Conservation (phyloP, 2,797 vertebrate species). For the Morelia viridis region DNA sequence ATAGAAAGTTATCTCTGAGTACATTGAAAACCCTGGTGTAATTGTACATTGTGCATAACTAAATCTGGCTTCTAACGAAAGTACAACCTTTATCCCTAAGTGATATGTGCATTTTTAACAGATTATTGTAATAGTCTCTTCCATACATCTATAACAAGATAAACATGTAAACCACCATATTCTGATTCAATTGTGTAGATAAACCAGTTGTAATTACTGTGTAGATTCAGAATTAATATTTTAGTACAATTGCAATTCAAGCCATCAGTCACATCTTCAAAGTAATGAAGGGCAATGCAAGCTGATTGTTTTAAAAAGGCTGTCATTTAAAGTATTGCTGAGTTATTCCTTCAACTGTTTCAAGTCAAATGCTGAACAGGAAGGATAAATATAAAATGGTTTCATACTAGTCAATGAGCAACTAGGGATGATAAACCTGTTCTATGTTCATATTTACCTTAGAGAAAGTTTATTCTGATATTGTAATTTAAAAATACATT, state of each 20-base stretch:
- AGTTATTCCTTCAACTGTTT: not conserved
- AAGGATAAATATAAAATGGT: not conserved
- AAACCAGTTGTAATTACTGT: slow-evolving; percentile 41
- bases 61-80: slow-evolving; percentile 41
- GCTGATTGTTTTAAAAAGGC: not conserved
- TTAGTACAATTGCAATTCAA: not conserved
- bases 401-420: not conserved
- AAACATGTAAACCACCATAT: slow-evolving; percentile 1
- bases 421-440: not conserved
- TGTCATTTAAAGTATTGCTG: not conserved
- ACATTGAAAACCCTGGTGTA: slow-evolving; percentile 22
- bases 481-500: not conserved
- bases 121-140: slow-evolving; percentile 12
- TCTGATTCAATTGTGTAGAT: slow-evolving; percentile 40
- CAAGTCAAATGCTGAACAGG: not conserved
- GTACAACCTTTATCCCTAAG: slow-evolving; percentile 8
- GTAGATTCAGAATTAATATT: not conserved
- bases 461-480: not conserved
- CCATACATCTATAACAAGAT: slow-evolving; percentile 12
- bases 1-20: slow-evolving; percentile 24
- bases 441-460: not conserved
- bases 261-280: not conserved
- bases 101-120: slow-evolving; percentile 33
- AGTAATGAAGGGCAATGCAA: not conserved
- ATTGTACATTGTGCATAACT: slow-evolving; percentile 21